Conservation (phyloP, 2,113 vertebrate species). For the Gasterosteus aculeatus region DNA sequence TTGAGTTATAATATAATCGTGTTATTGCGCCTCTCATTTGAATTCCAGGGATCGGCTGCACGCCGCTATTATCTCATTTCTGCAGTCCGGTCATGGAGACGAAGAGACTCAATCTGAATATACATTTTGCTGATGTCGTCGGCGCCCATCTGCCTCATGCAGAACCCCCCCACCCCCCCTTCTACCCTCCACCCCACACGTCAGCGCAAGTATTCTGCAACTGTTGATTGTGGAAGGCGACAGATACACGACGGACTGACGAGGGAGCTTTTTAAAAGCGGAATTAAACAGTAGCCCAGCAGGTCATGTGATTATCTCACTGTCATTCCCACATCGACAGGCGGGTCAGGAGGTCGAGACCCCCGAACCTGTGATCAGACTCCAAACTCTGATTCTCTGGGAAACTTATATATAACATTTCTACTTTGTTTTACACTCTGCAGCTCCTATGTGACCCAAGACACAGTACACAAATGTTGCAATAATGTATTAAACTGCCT, state of each 20-base stretch:
- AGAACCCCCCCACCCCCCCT: too few relatives aligned
- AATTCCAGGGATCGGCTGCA: slow-evolving; percentile 36
- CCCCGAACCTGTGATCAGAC: slow-evolving; percentile 28
- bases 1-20: slow-evolving; percentile 25
- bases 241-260: slow-evolving; percentile 17
- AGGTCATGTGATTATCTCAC: slow-evolving; percentile 34
- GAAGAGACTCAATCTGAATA: slow-evolving; percentile 58
- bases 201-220: slow-evolving; percentile 66
- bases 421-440: background rate
- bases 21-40: slow-evolving; percentile 52
- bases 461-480: background rate
- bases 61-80: slow-evolving; percentile 39
- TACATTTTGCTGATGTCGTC: slow-evolving; percentile 50
- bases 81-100: slow-evolving; percentile 50
- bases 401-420: background rate
- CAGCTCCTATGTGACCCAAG: background rate
- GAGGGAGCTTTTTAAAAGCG: slow-evolving; percentile 1
- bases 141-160: slow-evolving; percentile 42
- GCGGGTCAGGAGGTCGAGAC: slow-evolving; percentile 43
- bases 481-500: background rate
- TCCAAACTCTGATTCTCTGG: slow-evolving; percentile 4
- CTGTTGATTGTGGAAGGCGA: slow-evolving; percentile 23
- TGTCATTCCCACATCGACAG: slow-evolving; percentile 27
- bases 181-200: background rate
- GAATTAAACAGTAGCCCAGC: slow-evolving; percentile 39